These are phyloP conservation scores for Diadegma fenestrale DNA, from an alignment of 2,888 invertebrate species.

Conservation along the genomic window DNA sequence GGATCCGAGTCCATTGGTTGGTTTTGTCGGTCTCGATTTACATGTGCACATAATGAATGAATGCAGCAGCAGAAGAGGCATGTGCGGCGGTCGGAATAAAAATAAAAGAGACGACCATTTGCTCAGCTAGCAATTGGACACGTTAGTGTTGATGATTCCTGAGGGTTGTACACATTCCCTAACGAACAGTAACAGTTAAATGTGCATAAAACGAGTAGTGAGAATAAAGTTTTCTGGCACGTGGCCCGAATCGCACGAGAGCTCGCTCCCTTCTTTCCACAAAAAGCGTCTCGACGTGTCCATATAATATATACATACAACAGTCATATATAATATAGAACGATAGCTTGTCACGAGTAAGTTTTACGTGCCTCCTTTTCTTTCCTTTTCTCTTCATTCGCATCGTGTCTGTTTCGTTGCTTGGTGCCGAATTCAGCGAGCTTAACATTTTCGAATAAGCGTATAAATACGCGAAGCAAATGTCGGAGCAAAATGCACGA, in stretches of 20 bases:
- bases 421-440: conserved; percentile 29
- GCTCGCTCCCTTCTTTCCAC: conserved; percentile 31
- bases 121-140: conserved; percentile 49
- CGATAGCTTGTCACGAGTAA: conserved; percentile 35
- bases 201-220: conserved; percentile 58
- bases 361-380: conserved; percentile 11
- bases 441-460: conserved; percentile 17
- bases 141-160: conserved; percentile 48
- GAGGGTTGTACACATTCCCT: conserved; percentile 11
- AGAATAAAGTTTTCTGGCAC: conserved; percentile 65
- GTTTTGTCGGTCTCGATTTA: conserved; percentile 5
- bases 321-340: conserved; percentile 24
- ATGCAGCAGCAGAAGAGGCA: neutral
- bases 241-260: conserved; percentile 58
- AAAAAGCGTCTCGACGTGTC: conserved; percentile 44
- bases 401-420: conserved; percentile 1
- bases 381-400: conserved; percentile 6
- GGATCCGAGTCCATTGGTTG: conserved; percentile 11
- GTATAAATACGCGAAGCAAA: neutral
- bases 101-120: conserved; percentile 41
- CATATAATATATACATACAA: conserved; percentile 3
- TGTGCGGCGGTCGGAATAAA: conserved; percentile 34
- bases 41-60: conserved; percentile 4
- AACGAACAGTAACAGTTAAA: conserved; percentile 45
- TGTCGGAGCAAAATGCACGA: neutral